A percentile compares a stretch with the other conserved stretches of the same genome.
Evolutionary conservation across 1,140 invertebrate species (phyloP).

Genomic region (Panonychus citri): DNA sequence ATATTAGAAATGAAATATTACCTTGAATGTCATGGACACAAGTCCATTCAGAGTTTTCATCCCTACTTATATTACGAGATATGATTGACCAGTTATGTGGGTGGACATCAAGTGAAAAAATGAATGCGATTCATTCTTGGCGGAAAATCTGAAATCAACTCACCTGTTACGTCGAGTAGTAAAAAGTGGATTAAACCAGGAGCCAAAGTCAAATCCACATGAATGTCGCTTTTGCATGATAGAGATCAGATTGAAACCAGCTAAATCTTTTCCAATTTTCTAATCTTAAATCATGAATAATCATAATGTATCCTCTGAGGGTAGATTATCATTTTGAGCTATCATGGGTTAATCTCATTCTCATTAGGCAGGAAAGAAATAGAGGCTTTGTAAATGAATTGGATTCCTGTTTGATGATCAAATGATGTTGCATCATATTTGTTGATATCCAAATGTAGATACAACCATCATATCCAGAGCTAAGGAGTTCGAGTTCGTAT

Average conservation of each 20-base stretch:
- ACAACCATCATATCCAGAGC: conserved; percentile 73
- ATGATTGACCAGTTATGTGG: conserved; percentile 70
- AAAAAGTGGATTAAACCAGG: conserved; percentile 44
- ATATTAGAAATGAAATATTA: too few relatives aligned
- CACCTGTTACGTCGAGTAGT: conserved; percentile 47
- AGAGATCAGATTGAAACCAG: conserved; percentile 71
- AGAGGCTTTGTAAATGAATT: background rate
- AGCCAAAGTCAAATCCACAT: conserved; percentile 19
- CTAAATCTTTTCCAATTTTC: conserved; percentile 46
- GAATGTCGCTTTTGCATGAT: conserved; percentile 50
- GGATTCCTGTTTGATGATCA: background rate
- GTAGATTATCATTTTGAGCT: conserved; percentile 63
- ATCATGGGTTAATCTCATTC: conserved; percentile 59
- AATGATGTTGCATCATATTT: background rate
- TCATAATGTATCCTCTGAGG: conserved; percentile 60
- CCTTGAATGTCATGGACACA: conserved; percentile 74
- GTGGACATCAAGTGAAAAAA: conserved; percentile 69
- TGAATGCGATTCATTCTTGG: conserved; percentile 62
- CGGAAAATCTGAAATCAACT: conserved; percentile 73
- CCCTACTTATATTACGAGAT: conserved; percentile 58
- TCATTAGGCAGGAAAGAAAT: conserved; percentile 37
- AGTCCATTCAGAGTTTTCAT: conserved; percentile 73
- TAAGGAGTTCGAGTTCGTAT: conserved; percentile 60
- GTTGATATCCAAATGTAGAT: conserved; percentile 85
- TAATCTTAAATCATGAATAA: conserved; percentile 67